Percentiles rank a stretch among this genome's conserved stretches.
Conservation (phyloP, 1,140 invertebrate species). For the Gryllus bimaculatus region DNA sequence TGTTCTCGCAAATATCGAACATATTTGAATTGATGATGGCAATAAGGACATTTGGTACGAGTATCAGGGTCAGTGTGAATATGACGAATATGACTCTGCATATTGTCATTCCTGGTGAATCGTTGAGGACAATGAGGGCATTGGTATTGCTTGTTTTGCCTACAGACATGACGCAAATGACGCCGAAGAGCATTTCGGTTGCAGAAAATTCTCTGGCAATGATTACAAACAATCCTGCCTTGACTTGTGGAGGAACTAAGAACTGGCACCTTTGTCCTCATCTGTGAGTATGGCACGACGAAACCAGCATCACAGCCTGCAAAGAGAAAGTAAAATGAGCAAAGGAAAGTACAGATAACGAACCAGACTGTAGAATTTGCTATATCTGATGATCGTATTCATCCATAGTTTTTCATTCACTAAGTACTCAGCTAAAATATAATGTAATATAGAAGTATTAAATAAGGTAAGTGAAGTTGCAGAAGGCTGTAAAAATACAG, state of each 20-base stretch:
- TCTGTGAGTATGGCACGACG: no score
- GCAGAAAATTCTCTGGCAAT: background rate
- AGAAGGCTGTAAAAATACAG: no score
- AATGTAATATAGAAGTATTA: no score
- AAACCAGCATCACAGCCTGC: background rate
- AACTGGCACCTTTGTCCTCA: no score
- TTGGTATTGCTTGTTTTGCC: conserved; percentile 37
- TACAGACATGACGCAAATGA: conserved; percentile 41
- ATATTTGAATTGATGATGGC: background rate
- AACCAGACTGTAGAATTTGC: background rate
- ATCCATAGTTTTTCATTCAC: no score
- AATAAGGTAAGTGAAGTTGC: no score
- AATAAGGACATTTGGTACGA: background rate
- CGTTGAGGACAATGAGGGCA: conserved; percentile 38
- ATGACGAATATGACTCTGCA: conserved; percentile 34
- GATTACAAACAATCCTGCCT: background rate
- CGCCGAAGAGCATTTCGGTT: conserved; percentile 22
- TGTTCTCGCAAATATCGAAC: background rate
- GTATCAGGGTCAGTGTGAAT: conserved; percentile 2
- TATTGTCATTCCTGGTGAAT: conserved; percentile 33
- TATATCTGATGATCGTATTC: no score
- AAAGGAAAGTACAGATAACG: background rate
- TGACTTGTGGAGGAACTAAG: no score
- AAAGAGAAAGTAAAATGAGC: background rate
- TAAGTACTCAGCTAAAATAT: no score